Base-by-base conservation (phyloP, 2,113 vertebrate species). In the Natator depressus region DNA sequence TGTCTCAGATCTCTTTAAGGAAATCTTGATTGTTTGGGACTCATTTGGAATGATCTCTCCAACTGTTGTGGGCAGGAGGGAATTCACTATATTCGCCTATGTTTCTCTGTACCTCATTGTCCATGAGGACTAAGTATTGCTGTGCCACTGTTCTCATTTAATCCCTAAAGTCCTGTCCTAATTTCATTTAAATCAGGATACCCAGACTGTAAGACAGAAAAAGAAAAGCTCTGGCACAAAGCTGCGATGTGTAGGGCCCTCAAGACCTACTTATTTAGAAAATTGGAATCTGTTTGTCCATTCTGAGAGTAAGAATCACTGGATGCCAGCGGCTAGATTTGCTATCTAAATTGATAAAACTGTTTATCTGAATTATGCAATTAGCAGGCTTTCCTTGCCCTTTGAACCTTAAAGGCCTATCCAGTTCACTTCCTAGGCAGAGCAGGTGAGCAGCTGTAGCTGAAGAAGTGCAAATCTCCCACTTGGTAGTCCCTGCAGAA, bases 141-240 rank as follows among this genome's bases (percentile, higher is more conserved):
- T 27, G 11, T 78, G 25, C 42, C 24, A 24, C 42, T 59, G 31
- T 59, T 89, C 76, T 46, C 2, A 1, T 53, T 90, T 91, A 69
- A 96, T 95, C 94, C 97, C 69, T 84, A 88, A 93, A 95, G 90
- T 80, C n/a, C 24, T 89, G 93, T 55, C 96, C 97, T 93, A 92
- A 69, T 96, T 97, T 57, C 1, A 13, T 82, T 91, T 87, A 93
- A 97, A 95, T 65, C 94, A 87, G 93, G 91, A 93, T 88, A 91
- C 49, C 51, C 76, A 94, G 50, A 59, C 81, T 87, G 50, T 84
- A 96, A 95, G 94, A 3, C 17, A 62, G 91, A 80, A 89, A 76
- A 88, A 91, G 87, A 47, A 65, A 50, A 14, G 65, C 49, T 92
- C 62, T 84, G 93, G 83, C 81, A n/a, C 91, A 5, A 10, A 59